Conservation (phyloP, 1,140 invertebrate genomes). For the Protaetia brevitarsis region DNA sequence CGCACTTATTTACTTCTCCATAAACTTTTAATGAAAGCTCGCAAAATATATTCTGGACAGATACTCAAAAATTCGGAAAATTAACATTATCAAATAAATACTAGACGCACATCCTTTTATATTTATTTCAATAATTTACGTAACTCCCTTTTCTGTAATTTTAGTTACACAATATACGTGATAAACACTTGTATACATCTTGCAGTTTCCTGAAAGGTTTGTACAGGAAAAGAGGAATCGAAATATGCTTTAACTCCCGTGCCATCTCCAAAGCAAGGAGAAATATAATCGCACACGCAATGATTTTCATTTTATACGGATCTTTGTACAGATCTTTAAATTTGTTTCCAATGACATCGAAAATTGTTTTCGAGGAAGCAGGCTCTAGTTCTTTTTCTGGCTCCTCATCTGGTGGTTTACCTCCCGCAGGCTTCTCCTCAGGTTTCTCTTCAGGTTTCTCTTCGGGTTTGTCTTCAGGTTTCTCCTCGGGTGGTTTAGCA, state of each 20-base stretch:
- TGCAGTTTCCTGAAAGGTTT: conserved; percentile 29
- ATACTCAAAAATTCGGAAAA: no score
- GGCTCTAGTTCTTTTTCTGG: not conserved
- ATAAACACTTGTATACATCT: not conserved
- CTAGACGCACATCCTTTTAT: not conserved
- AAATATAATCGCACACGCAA: conserved; percentile 29
- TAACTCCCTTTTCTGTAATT: not conserved
- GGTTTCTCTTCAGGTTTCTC: not conserved
- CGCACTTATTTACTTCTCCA: no score
- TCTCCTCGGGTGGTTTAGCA: not conserved
- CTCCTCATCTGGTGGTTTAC: not conserved
- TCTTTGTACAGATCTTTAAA: conserved; percentile 20
- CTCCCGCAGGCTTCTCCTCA: not conserved
- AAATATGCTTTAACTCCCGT: conserved; percentile 29
- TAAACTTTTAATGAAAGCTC: no score
- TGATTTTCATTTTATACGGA: conserved; percentile 30
- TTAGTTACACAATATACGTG: not conserved
- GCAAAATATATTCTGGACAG: no score
- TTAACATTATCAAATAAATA: no score
- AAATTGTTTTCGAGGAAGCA: not conserved
- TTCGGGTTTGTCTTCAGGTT: not conserved
- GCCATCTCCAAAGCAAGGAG: conserved; percentile 31
- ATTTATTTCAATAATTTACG: not conserved
- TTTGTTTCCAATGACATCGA: not conserved
- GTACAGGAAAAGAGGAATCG: conserved; percentile 32